Evolutionary conservation across 1,140 invertebrate genomes (phyloP), one percentile per base, ranked within the genome.

Genomic region (Diprion similis): DNA sequence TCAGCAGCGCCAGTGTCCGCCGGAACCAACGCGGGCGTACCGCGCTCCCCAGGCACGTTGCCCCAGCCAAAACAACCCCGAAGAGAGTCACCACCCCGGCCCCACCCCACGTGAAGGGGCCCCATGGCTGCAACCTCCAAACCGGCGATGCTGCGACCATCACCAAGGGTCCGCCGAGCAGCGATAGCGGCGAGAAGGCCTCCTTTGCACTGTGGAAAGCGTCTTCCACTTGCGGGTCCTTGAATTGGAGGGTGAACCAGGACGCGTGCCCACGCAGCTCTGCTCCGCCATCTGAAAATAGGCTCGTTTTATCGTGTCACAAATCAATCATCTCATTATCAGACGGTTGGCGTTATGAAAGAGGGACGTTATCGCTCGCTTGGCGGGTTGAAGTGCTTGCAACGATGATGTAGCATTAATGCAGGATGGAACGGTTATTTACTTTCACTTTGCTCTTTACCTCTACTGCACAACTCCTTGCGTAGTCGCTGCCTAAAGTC

Each of bases 391-490:
- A 37, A 37, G 24, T 37, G 24, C 24, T 4, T 37, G 6, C 24
- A 37, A 37, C 24, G 24, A 37, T 37, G 24, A 37, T 37, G 24
- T 37, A 6, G 24, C 1, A 6, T 37, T 37, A 6, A 37, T 37
- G 6, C 2, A 6, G 24, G 24, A 37, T 37, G 24, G 24, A 37
- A 6, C 24, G 24, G 24, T 37, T 37, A 37, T 37, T 37, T 37
- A 37, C 24, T 37, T 37, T 37, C 24, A 37, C 24, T 37, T 37
- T 91, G 92, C 82, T 94, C 91, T 48, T 93, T 93, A 88, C 96
- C 94, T 83, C 95, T 91, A 79, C 92, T 94, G 72, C 96, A 92
- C 19, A 97, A 89, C 82, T 97, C 95, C 84, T 95, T 93, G 78
- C 93, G 90, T 72, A 97, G 89, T 73, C 94, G 88, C 76, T 91